phyloP scores from a whole-genome alignment of 2,888 invertebrate genomes.

The Hydraecia micacea region DNA sequence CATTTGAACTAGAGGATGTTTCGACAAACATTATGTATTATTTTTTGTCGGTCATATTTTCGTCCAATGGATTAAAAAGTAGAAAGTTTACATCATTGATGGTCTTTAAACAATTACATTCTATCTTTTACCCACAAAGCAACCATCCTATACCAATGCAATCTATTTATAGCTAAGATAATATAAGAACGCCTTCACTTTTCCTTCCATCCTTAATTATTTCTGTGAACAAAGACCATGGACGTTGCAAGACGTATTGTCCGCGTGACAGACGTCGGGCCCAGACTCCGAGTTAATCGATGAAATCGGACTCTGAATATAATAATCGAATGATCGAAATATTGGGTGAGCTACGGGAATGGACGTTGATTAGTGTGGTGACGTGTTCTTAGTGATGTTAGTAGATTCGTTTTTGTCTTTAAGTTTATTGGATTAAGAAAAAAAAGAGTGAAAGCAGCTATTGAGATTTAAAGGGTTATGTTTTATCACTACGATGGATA shows the following conservation, averaged over 20 bases:
- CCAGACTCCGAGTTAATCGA: slow-evolving; percentile 58
- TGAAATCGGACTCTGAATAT: slow-evolving; percentile 52
- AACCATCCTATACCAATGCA: neutral
- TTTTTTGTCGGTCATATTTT: neutral
- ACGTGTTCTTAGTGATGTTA: neutral
- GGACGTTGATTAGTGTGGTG: slow-evolving; percentile 24
- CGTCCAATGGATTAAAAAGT: neutral
- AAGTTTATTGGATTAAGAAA: neutral
- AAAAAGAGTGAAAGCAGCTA: neutral
- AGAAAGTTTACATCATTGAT: neutral
- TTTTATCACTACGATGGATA: neutral
- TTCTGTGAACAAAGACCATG: slow-evolving; percentile 51
- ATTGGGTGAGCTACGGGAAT: slow-evolving; percentile 21
- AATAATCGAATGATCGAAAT: slow-evolving; percentile 53
- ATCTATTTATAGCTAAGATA: neutral
- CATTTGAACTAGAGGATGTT: no score
- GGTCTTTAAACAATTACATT: neutral
- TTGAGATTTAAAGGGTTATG: neutral
- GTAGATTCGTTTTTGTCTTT: neutral
- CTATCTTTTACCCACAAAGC: neutral
- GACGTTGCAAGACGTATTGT: slow-evolving; percentile 55
- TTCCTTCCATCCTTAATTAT: slow-evolving; percentile 50
- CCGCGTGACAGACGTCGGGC: slow-evolving; percentile 49
- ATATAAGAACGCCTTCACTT: slow-evolving; percentile 15
- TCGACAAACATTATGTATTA: no score